phyloP scores from a whole-genome alignment of 1,140 invertebrate species.

The Lamellibrachia luymesi region DNA sequence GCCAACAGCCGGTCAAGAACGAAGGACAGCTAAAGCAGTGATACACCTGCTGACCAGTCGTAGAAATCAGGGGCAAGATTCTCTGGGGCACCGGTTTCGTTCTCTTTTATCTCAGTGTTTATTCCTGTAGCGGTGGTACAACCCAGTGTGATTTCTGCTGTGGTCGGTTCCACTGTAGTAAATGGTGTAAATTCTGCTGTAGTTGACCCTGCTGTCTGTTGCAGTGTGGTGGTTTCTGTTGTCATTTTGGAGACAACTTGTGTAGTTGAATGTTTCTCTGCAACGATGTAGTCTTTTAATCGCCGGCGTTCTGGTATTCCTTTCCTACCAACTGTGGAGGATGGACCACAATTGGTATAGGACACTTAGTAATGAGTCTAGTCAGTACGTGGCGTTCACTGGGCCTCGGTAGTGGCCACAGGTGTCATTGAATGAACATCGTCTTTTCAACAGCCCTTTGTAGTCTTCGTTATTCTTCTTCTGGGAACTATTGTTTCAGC shows the following conservation, averaged over 20 bases:
- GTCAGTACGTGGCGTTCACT: background rate
- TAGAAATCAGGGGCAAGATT: background rate
- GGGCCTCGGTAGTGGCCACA: too few relatives aligned
- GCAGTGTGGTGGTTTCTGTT: background rate
- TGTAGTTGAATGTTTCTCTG: too few relatives aligned
- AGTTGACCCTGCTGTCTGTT: background rate
- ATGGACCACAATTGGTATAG: background rate
- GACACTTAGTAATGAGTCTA: background rate
- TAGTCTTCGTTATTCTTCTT: background rate
- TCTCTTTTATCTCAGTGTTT: background rate
- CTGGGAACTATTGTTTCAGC: too few relatives aligned
- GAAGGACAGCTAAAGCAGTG: conserved; percentile 1
- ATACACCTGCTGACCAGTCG: background rate
- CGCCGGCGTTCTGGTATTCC: background rate
- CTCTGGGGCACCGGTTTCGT: background rate
- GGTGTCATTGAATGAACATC: too few relatives aligned
- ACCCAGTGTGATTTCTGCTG: background rate
- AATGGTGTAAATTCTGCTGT: background rate
- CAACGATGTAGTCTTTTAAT: too few relatives aligned
- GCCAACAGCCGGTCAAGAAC: background rate
- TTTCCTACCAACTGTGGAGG: background rate
- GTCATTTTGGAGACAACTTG: too few relatives aligned
- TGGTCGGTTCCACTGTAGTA: background rate
- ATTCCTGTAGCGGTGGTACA: background rate
- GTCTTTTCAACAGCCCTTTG: background rate